These are phyloP conservation scores for Trogon melanurus DNA, from an alignment of 2,113 vertebrate genomes.

Conservation along the genomic window DNA sequence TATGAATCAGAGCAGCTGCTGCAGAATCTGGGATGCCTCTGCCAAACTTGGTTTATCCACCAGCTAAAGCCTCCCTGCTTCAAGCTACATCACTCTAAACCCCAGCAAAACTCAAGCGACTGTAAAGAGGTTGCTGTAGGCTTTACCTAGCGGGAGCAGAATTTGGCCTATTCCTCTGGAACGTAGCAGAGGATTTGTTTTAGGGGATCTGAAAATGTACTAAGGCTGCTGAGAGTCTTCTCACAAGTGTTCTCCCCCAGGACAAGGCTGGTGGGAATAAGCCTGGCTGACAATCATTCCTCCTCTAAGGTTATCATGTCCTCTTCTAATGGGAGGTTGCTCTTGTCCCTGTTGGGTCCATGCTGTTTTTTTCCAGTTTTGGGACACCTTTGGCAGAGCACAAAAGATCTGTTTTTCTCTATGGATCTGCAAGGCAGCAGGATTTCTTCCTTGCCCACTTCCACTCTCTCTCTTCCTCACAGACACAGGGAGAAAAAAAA, in stretches of 20 bases:
- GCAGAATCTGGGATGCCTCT: neutral
- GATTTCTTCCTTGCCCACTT: neutral
- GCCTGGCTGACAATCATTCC: neutral
- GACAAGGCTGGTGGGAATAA: neutral
- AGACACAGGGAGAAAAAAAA: fast-evolving
- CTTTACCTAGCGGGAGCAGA: neutral
- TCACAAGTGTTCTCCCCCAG: neutral
- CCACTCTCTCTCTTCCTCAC: neutral
- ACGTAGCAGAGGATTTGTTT: neutral
- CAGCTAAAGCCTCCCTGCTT: neutral
- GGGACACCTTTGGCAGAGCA: neutral
- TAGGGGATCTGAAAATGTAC: neutral
- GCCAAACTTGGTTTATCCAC: neutral
- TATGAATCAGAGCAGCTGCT: neutral
- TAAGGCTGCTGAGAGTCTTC: neutral
- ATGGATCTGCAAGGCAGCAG: neutral
- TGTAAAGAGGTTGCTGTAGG: neutral
- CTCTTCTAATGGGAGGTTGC: neutral
- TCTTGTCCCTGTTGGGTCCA: neutral
- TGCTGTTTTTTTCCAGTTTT: neutral
- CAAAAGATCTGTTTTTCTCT: neutral
- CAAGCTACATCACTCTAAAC: neutral
- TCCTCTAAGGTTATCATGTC: neutral
- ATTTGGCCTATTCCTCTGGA: neutral
- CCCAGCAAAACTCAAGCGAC: neutral